Evolutionary conservation across 2,113 vertebrate genomes (phyloP), one percentile per base, ranked within the genome.

Genomic region (Channa maculata): DNA sequence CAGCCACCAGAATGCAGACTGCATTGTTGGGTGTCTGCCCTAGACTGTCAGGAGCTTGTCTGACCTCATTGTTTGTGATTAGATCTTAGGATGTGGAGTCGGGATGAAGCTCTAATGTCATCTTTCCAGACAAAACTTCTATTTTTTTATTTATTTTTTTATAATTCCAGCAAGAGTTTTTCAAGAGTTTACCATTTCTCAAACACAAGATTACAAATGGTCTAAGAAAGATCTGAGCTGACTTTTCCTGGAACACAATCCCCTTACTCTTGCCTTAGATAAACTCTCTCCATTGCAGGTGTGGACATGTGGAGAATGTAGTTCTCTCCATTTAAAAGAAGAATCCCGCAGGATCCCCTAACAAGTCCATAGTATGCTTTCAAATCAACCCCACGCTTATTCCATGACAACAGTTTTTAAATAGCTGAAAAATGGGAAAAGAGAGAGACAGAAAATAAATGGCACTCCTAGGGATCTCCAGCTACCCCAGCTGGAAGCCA

Each of bases 401-500:
- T 65, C 43, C 50, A n/a, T 65, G 51, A 57, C 66, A 58, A 55
- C 65, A 71, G 67, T 58, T 75, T 74, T 87, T 77, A 71, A 82
- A 86, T 52, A 63, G 41, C 66, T 64, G 51, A 79, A 51, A 73
- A 73, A 68, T n/a, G 14, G n/a, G 39, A 70, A 71, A 54, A 45
- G 53, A 66, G 58, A 64, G 33, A 37, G 51, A 7, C 4, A 37
- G 51, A 43, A 51, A 79, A 15, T 24, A 50, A 50, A 75, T 44
- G 49, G 83, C 62, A 60, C 38, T 63, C 60, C 60, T 39, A 63
- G 57, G 86, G 80, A 86, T 86, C 90, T 68, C 77, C 83, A 88
- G 60, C 37, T 0, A 14, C 39, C 71, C 43, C 76, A 52, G 77
- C 72, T 95, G 93, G 87, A 94, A 91, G 74, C 24, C 80, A 90